Conservation (phyloP, 2,888 invertebrate species). For the Thalpophila matura region DNA sequence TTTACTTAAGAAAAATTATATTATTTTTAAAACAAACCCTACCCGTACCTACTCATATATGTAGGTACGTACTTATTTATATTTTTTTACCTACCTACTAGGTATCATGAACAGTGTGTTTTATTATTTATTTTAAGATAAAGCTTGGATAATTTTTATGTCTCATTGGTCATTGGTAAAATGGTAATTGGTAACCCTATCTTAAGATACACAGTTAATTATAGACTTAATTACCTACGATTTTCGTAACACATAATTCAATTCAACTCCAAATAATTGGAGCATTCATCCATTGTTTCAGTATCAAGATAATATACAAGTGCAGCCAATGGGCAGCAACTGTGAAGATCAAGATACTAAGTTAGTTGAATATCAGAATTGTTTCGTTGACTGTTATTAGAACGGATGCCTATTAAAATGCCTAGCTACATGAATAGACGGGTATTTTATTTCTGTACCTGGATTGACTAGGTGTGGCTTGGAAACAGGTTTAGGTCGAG, state of each 20-base stretch:
- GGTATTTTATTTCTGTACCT: slow-evolving; percentile 69
- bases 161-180: too few relatives aligned
- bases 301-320: slow-evolving; percentile 63
- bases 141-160: too few relatives aligned
- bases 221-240: slow-evolving; percentile 34
- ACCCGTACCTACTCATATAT: too few relatives aligned
- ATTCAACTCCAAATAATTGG: slow-evolving; percentile 35
- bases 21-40: too few relatives aligned
- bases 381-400: slow-evolving; percentile 73
- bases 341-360: slow-evolving; percentile 59
- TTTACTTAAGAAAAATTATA: too few relatives aligned
- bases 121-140: too few relatives aligned
- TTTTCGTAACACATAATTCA: slow-evolving; percentile 43
- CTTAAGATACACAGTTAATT: not conserved
- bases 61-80: too few relatives aligned
- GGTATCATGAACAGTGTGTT: too few relatives aligned
- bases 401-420: slow-evolving; percentile 53
- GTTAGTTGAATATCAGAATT: slow-evolving; percentile 68
- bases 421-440: slow-evolving; percentile 43
- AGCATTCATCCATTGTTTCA: slow-evolving; percentile 65
- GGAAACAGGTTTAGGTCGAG: slow-evolving; percentile 68
- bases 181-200: not conserved
- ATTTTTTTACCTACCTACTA: too few relatives aligned
- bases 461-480: slow-evolving; percentile 65
- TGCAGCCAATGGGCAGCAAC: slow-evolving; percentile 51